Percentiles rank a stretch among this genome's conserved stretches.
Conservation (phyloP, 2,888 invertebrate genomes). For the Trissolcus japonicus region DNA sequence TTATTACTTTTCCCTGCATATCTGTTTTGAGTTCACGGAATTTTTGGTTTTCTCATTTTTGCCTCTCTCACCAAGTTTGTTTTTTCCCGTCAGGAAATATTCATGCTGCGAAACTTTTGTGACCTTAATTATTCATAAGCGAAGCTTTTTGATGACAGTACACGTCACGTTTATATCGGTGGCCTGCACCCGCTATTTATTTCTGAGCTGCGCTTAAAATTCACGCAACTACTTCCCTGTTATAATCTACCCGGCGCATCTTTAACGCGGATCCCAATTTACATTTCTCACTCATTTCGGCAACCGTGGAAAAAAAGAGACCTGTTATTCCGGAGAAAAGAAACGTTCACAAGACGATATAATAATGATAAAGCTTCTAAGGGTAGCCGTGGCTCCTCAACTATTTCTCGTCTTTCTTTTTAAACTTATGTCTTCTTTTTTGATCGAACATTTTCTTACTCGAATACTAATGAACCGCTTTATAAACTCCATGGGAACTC, state of each 20-base stretch:
- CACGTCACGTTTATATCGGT: conserved; percentile 59
- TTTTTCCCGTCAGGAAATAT: conserved; percentile 60
- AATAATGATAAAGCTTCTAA: conserved; percentile 22
- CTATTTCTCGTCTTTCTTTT: conserved; percentile 15
- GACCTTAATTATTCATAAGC: conserved; percentile 68
- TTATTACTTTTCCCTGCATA: background rate
- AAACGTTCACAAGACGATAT: conserved; percentile 27
- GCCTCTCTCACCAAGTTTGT: background rate
- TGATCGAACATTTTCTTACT: conserved; percentile 5
- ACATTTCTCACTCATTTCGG: conserved; percentile 59
- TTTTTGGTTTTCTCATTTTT: background rate
- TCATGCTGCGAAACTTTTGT: conserved; percentile 66
- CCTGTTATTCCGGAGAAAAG: conserved; percentile 31
- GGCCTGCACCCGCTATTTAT: conserved; percentile 62
- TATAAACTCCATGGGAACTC: no score
- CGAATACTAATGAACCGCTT: conserved; percentile 26
- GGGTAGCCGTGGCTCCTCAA: conserved; percentile 1
- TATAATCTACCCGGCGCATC: conserved; percentile 65
- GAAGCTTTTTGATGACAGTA: conserved; percentile 66
- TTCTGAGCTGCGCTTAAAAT: conserved; percentile 62
- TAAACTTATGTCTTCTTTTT: conserved; percentile 16
- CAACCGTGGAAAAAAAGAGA: conserved; percentile 35
- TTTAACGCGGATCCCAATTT: conserved; percentile 59
- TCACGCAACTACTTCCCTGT: conserved; percentile 62
- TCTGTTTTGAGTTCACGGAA: background rate